Evolutionary conservation across 2,113 vertebrate genomes (phyloP).

Genomic region (Phylloscopus trochilus): DNA sequence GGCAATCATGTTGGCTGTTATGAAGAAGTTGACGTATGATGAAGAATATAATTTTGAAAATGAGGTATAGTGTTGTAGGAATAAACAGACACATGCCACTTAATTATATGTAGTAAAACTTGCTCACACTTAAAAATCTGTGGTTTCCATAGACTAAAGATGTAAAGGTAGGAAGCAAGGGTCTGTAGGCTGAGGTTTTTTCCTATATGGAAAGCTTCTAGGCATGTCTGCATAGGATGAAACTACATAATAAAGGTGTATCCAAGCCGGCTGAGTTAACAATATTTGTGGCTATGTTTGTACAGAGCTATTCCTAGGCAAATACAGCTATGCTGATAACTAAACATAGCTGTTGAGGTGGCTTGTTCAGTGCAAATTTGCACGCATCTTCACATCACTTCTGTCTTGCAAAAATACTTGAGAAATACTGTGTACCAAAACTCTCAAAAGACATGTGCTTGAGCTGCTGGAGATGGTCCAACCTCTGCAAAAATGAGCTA

Average conservation of each 20-base stretch:
- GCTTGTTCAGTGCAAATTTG: background rate
- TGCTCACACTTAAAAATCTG: background rate
- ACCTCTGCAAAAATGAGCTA: background rate
- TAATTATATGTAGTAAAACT: background rate
- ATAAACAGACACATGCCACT: background rate
- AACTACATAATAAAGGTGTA: background rate
- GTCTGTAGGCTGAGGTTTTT: background rate
- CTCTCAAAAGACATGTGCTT: background rate
- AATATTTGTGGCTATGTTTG: background rate
- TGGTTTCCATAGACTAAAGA: background rate
- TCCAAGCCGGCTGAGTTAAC: background rate
- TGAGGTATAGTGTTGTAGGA: slow-evolving; percentile 77
- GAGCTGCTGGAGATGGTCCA: background rate
- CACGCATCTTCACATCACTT: background rate
- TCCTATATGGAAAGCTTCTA: background rate
- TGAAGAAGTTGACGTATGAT: slow-evolving; percentile 97
- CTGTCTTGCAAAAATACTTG: background rate
- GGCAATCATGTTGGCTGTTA: slow-evolving; percentile 95
- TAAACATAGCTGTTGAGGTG: background rate
- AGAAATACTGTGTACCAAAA: background rate
- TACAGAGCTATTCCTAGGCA: background rate
- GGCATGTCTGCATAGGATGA: background rate
- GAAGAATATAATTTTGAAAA: slow-evolving; percentile 99
- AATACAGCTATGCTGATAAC: background rate
- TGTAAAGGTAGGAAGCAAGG: background rate